Percentiles rank a stretch among this genome's conserved stretches.
These are phyloP conservation scores for Drosophila nasuta DNA, from an alignment of 1,140 invertebrate species.

Conservation along the genomic window DNA sequence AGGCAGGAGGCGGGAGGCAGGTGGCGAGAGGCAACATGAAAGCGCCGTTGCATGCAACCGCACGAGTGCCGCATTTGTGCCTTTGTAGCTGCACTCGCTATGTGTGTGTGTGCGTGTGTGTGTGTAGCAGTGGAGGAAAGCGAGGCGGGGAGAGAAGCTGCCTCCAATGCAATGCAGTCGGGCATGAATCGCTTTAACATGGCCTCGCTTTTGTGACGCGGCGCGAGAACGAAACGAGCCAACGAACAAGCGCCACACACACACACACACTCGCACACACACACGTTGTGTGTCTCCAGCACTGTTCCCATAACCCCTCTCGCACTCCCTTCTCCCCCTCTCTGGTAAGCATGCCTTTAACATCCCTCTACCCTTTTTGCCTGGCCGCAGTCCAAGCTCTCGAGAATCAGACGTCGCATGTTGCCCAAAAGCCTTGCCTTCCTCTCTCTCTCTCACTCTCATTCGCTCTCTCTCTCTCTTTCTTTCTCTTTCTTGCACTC, in stretches of 20 bases:
- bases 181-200: conserved; percentile 79
- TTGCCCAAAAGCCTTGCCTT: conserved; percentile 34
- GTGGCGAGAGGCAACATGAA: conserved; percentile 63
- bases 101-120: conserved; percentile 4
- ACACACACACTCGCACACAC: not conserved
- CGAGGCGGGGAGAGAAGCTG: conserved; percentile 4
- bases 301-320: conserved; percentile 19
- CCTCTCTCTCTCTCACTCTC: not conserved
- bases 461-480: not conserved
- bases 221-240: conserved; percentile 7
- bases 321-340: not conserved
- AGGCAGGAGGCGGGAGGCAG: conserved; percentile 4
- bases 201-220: conserved; percentile 65
- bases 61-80: conserved; percentile 78
- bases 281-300: conserved; percentile 1
- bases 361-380: not conserved
- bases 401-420: conserved; percentile 4
- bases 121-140: not conserved
- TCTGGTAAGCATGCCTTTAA: too few species aligned
- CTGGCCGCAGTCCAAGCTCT: not conserved
- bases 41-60: conserved; percentile 81
- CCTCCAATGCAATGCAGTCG: conserved; percentile 59
- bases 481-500: not conserved
- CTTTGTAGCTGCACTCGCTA: conserved; percentile 58
- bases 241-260: not conserved